These are phyloP conservation scores for Coranthus polyacanthus DNA, from an alignment of 2,797 vertebrate species.

Conservation along the genomic window DNA sequence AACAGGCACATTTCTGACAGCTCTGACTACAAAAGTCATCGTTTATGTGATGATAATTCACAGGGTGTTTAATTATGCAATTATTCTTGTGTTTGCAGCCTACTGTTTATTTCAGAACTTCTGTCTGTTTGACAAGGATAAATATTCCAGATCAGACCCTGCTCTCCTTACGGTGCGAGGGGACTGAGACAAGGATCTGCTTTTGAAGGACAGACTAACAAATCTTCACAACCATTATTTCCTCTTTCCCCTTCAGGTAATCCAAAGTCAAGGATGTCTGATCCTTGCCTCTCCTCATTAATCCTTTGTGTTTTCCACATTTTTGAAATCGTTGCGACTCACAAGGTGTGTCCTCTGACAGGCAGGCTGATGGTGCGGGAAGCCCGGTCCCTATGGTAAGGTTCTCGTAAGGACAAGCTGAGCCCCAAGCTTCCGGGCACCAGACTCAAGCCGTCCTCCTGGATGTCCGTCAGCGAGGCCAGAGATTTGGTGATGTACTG, in stretches of 20 bases:
- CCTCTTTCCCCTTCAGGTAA: neutral
- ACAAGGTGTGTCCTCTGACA: constrained; percentile 95
- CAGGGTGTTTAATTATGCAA: constrained; percentile 1
- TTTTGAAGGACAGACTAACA: constrained; percentile 11
- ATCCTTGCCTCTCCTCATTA: neutral
- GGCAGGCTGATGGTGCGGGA: constrained; percentile 95
- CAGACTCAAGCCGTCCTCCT: constrained; percentile 86
- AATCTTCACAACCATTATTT: neutral
- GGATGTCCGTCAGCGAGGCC: constrained; percentile 96
- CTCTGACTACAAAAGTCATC: neutral
- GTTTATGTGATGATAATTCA: constrained; percentile 5
- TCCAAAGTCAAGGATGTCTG: neutral
- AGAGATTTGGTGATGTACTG: constrained; percentile 96
- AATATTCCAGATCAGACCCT: neutral
- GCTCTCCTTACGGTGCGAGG: neutral
- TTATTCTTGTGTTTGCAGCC: neutral
- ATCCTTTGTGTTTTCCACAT: neutral
- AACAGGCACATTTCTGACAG: constrained; percentile 4
- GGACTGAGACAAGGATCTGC: neutral
- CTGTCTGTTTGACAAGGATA: neutral
- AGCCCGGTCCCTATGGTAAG: constrained; percentile 89
- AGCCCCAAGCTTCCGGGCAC: constrained; percentile 76
- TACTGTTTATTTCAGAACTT: neutral
- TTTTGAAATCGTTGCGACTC: constrained; percentile 73
- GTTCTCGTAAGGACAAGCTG: constrained; percentile 86